Conservation (phyloP, 2,113 vertebrate genomes). For the Leptobrachium leishanense region DNA sequence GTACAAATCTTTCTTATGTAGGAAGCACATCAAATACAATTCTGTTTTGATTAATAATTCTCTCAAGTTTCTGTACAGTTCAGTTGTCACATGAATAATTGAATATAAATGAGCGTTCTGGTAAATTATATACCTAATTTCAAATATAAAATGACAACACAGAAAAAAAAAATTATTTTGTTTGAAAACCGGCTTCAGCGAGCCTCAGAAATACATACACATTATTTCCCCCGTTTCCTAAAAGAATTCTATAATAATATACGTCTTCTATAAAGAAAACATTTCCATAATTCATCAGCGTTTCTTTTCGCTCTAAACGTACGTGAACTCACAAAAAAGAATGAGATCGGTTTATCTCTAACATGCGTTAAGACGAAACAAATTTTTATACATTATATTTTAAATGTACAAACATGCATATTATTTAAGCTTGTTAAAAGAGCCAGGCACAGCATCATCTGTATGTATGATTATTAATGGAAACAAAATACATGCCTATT, state of each 20-base stretch:
- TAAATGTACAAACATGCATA: accelerated
- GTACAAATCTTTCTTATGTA: slow-evolving; percentile 56
- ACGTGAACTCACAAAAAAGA: not conserved
- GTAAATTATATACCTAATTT: slow-evolving; percentile 50
- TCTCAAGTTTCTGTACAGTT: slow-evolving; percentile 49
- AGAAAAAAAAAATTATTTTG: slow-evolving; percentile 42
- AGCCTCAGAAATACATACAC: slow-evolving; percentile 34
- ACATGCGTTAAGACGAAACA: not conserved
- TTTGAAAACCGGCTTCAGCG: slow-evolving; percentile 41
- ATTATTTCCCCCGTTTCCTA: slow-evolving; percentile 36
- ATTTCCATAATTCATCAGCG: slow-evolving; percentile 33
- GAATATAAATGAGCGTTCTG: slow-evolving; percentile 47
- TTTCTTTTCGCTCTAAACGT: slow-evolving; percentile 1
- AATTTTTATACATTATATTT: not conserved
- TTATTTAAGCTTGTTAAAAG: not conserved
- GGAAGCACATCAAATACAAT: slow-evolving; percentile 47
- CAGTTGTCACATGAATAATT: slow-evolving; percentile 50
- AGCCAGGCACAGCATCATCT: not conserved
- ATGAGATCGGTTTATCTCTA: accelerated
- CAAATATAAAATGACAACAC: slow-evolving; percentile 46
- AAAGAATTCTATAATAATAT: slow-evolving; percentile 35
- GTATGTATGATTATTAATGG: not conserved
- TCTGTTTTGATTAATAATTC: slow-evolving; percentile 51
- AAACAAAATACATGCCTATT: not conserved
- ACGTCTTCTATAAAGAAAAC: slow-evolving; percentile 11